phyloP scores from a whole-genome alignment of 1,140 invertebrate species.

The Lasaia peninsularis region DNA sequence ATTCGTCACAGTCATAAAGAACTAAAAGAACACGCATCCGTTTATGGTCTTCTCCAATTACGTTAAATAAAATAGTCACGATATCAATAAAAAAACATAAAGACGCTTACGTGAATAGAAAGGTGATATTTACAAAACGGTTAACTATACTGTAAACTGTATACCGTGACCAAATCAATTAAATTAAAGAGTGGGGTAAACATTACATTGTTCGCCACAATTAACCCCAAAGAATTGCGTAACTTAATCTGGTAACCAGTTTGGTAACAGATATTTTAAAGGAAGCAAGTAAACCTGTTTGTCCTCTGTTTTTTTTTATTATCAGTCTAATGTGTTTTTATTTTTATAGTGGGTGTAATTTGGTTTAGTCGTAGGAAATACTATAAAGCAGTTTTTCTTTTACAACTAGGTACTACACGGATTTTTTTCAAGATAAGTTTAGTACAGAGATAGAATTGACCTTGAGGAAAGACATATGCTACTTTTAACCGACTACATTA shows the following conservation, averaged over 20 bases:
- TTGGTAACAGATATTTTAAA: not conserved
- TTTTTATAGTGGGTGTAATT: too few species aligned
- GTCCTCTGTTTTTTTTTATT: too few species aligned
- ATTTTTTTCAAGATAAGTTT: too few species aligned
- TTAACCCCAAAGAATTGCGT: not conserved
- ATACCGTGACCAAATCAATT: conserved; percentile 33
- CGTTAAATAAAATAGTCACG: conserved; percentile 2
- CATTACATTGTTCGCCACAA: conserved; percentile 28
- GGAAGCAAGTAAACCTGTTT: too few species aligned
- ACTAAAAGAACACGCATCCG: not conserved
- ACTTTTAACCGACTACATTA: too few species aligned
- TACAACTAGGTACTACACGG: too few species aligned
- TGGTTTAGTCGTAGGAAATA: too few species aligned
- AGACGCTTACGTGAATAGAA: conserved; percentile 13
- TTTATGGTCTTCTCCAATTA: not conserved
- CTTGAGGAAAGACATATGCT: too few species aligned
- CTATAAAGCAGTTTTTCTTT: too few species aligned
- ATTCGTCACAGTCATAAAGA: not conserved
- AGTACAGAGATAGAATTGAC: too few species aligned
- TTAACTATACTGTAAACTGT: conserved; percentile 22
- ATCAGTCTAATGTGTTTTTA: too few species aligned
- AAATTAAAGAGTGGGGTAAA: conserved; percentile 27
- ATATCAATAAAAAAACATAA: not conserved
- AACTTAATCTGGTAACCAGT: not conserved
- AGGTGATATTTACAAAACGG: conserved; percentile 26